Evolutionary conservation across 1,140 invertebrate species (phyloP).

Genomic region (Drosophila saltans): DNA sequence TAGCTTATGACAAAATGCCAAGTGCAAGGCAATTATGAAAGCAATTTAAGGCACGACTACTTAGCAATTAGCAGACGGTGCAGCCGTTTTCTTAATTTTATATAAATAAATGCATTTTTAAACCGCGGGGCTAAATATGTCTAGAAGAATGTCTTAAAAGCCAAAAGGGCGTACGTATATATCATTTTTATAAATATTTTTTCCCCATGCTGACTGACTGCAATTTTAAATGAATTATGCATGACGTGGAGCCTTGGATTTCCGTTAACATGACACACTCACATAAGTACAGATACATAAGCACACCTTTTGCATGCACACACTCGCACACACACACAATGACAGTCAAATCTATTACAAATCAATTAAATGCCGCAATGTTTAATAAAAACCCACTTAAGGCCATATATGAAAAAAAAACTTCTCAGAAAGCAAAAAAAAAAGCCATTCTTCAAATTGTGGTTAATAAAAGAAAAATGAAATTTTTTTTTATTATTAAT

Average conservation of each 20-base stretch:
- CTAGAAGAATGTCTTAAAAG: constrained; percentile 34
- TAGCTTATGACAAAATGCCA: constrained; percentile 32
- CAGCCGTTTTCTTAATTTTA: neutral
- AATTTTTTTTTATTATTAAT: constrained; percentile 60
- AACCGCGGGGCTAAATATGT: constrained; percentile 4
- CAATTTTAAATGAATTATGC: constrained; percentile 71
- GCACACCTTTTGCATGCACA: constrained; percentile 19
- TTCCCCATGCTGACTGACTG: constrained; percentile 34
- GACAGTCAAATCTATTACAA: constrained; percentile 71
- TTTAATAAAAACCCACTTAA: constrained; percentile 76
- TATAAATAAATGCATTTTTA: constrained; percentile 14
- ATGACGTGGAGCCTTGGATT: constrained; percentile 66
- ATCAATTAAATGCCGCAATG: constrained; percentile 78
- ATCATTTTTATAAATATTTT: constrained; percentile 35
- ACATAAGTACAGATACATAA: constrained; percentile 14
- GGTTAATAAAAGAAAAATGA: constrained; percentile 46
- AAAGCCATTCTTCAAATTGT: constrained; percentile 37
- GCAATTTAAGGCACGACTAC: constrained; percentile 52
- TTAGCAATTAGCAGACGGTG: neutral
- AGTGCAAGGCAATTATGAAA: constrained; percentile 19
- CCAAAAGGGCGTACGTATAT: constrained; percentile 49
- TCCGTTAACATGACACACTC: constrained; percentile 72
- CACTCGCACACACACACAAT: constrained; percentile 39
- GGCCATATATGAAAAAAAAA: constrained; percentile 49
- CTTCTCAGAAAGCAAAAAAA: constrained; percentile 32